A percentile compares a stretch with the other conserved stretches of the same genome.
phyloP scores from a whole-genome alignment of 2,888 invertebrate species.

The Diaphora mendica region DNA sequence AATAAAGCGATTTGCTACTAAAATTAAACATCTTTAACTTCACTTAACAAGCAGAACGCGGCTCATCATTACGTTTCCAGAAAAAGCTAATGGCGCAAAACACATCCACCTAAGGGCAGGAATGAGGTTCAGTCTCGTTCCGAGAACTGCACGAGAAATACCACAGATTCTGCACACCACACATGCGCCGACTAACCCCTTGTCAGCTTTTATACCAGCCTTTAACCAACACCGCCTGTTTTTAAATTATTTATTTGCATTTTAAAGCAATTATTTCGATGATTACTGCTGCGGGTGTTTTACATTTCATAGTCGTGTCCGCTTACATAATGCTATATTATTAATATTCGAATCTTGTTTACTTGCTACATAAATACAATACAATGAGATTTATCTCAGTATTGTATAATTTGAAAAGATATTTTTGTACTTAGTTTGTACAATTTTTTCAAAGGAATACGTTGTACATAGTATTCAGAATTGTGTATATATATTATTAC shows the following conservation, averaged over 20 bases:
- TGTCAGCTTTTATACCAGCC: conserved; percentile 14
- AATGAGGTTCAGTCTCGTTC: conserved; percentile 63
- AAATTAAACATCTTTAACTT: conserved; percentile 12
- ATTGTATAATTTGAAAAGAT: background rate
- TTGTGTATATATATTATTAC: too few relatives aligned
- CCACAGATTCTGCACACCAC: conserved; percentile 61
- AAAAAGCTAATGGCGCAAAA: conserved; percentile 66
- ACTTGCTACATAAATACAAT: background rate
- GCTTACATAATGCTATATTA: background rate
- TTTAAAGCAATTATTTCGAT: conserved; percentile 60
- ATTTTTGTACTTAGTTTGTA: background rate
- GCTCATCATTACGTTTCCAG: conserved; percentile 49
- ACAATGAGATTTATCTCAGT: background rate
- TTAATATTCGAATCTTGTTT: background rate
- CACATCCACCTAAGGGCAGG: conserved; percentile 55
- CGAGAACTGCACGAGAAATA: conserved; percentile 67
- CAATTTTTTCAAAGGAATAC: background rate
- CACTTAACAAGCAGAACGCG: conserved; percentile 35
- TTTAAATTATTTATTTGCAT: conserved; percentile 64
- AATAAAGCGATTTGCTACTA: background rate
- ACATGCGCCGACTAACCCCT: conserved; percentile 44
- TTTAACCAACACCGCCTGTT: conserved; percentile 49
- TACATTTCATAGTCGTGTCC: conserved; percentile 25
- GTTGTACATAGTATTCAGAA: background rate
- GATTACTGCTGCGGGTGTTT: conserved; percentile 47